These are phyloP conservation scores for Sarcophaga bullata DNA, from an alignment of 1,140 invertebrate species.

Conservation along the genomic window DNA sequence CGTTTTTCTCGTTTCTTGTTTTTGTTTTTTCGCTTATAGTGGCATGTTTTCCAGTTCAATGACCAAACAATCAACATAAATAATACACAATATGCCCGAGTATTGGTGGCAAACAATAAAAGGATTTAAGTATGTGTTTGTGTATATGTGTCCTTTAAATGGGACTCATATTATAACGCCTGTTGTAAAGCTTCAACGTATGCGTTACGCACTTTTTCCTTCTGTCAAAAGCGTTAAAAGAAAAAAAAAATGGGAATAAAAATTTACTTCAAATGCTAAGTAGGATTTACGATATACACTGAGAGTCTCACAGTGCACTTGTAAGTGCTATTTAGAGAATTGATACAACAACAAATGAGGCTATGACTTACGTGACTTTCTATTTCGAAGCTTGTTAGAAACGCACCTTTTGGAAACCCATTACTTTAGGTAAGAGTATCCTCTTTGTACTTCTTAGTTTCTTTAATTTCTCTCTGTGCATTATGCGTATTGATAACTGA, in stretches of 20 bases:
- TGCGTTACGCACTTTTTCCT: conserved; percentile 32
- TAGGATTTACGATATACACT: not conserved
- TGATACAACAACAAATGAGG: too few relatives aligned
- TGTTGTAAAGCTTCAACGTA: conserved; percentile 24
- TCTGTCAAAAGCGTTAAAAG: not conserved
- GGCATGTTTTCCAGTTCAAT: conserved; percentile 39
- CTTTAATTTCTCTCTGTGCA: conserved; percentile 22
- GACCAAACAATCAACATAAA: conserved; percentile 26
- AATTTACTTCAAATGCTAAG: not conserved
- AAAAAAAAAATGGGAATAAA: conserved; percentile 24
- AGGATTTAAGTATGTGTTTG: conserved; percentile 6
- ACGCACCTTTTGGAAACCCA: not conserved
- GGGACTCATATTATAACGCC: conserved; percentile 29
- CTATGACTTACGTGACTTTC: too few relatives aligned
- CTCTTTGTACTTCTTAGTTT: not conserved
- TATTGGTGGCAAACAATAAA: conserved; percentile 21
- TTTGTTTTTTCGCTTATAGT: conserved; percentile 21
- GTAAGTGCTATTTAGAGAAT: too few relatives aligned
- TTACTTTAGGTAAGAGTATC: too few relatives aligned
- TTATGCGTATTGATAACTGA: conserved; percentile 18
- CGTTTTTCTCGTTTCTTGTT: not conserved
- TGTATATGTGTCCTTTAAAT: not conserved
- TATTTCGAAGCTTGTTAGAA: too few relatives aligned
- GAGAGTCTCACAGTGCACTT: not conserved
- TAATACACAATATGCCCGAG: not conserved